These are phyloP conservation scores for Metridium senile DNA, from an alignment of 92 coral and sea anemone species.

Conservation along the genomic window DNA sequence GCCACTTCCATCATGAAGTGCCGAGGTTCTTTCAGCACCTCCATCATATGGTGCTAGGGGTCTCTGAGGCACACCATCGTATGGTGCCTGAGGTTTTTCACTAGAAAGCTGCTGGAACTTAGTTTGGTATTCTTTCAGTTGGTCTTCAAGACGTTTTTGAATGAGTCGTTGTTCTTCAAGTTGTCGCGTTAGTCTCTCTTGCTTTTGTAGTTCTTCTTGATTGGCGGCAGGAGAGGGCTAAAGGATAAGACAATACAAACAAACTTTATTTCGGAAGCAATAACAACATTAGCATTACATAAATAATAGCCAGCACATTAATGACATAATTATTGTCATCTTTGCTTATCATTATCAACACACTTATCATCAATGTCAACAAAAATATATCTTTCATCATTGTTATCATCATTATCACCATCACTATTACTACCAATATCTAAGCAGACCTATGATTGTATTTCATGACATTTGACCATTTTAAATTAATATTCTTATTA, in stretches of 20 bases:
- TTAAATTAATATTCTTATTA: not conserved
- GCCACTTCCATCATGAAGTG: not conserved
- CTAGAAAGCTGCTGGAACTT: slow-evolving; percentile 39
- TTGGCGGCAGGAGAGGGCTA: slow-evolving; percentile 24
- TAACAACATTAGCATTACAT: too few species aligned
- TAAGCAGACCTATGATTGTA: not conserved
- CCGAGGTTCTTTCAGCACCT: not conserved
- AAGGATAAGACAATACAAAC: not conserved
- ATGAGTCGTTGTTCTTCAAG: slow-evolving; percentile 81
- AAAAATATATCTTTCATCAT: too few species aligned
- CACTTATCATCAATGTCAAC: too few species aligned
- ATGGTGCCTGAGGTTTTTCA: slow-evolving; percentile 28
- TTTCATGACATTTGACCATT: not conserved
- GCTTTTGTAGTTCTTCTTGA: slow-evolving; percentile 61
- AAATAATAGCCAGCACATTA: too few species aligned
- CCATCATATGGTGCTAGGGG: not conserved
- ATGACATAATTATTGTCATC: too few species aligned
- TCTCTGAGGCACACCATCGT: not conserved
- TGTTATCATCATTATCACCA: not conserved
- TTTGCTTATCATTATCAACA: too few species aligned
- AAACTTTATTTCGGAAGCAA: too few species aligned
- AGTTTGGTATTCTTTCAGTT: slow-evolving; percentile 59
- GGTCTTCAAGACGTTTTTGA: slow-evolving; percentile 79
- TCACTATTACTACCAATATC: not conserved
- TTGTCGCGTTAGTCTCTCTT: slow-evolving; percentile 68